A percentile compares a stretch with the other conserved stretches of the same genome.
These are phyloP conservation scores for Busseola fusca DNA, from an alignment of 2,888 invertebrate species.

Conservation along the genomic window DNA sequence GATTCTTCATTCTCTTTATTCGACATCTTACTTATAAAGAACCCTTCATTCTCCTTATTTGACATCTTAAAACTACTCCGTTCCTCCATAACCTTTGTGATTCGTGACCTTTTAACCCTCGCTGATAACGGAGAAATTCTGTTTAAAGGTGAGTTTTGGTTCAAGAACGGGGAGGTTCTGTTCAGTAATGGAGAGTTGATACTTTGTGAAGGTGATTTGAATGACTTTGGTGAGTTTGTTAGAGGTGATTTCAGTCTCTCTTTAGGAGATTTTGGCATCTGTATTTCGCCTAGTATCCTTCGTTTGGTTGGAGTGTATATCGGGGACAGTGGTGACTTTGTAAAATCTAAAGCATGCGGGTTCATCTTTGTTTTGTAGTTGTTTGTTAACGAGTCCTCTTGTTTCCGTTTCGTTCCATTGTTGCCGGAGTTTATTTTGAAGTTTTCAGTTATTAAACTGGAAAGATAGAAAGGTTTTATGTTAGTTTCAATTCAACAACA, in stretches of 20 bases:
- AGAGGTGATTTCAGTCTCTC: slow-evolving; percentile 69
- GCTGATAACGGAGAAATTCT: slow-evolving; percentile 67
- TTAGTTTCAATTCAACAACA: slow-evolving; percentile 20
- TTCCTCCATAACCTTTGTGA: slow-evolving; percentile 80
- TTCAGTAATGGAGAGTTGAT: slow-evolving; percentile 64
- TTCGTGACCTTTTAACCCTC: slow-evolving; percentile 70
- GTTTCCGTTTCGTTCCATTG: slow-evolving; percentile 82
- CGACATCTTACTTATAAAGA: slow-evolving; percentile 67
- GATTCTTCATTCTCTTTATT: slow-evolving; percentile 77
- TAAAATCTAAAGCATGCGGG: slow-evolving; percentile 81
- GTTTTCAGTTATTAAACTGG: slow-evolving; percentile 87
- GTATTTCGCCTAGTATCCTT: slow-evolving; percentile 77
- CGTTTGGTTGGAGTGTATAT: slow-evolving; percentile 72
- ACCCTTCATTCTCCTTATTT: slow-evolving; percentile 76
- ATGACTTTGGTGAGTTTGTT: slow-evolving; percentile 34
- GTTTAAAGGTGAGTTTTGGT: slow-evolving; percentile 55
- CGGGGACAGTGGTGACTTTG: slow-evolving; percentile 71
- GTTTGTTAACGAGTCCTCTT: slow-evolving; percentile 75
- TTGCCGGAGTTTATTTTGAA: slow-evolving; percentile 87
- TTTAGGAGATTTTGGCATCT: slow-evolving; percentile 68
- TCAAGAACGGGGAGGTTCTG: slow-evolving; percentile 45
- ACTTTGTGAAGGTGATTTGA: slow-evolving; percentile 62
- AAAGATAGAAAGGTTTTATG: slow-evolving; percentile 61
- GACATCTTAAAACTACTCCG: slow-evolving; percentile 77
- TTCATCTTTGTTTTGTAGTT: slow-evolving; percentile 83